Base-by-base conservation (phyloP, 2,113 vertebrate species). In the Ifrita kowaldi region DNA sequence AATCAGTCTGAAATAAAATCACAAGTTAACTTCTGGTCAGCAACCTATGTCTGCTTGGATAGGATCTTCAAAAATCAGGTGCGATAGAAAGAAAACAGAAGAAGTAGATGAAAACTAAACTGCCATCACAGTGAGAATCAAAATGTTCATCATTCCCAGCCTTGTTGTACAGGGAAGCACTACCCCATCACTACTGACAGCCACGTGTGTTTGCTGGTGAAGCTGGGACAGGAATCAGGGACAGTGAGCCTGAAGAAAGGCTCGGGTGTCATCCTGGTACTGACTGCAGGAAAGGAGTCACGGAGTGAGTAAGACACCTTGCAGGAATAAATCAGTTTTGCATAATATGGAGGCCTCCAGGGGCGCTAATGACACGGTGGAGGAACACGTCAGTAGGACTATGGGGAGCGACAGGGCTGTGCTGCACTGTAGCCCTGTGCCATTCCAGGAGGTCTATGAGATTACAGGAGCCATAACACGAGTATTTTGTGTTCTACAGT, bases 251-350 rank as follows among this genome's bases (percentile, higher is more conserved):
- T 86, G 85, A 33, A 28, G 78, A 39, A 7, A 6, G 28, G 81
- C 18, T 17, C 17, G 9, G 64, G 50, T 96, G 63, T 90, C 84
- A 76, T 41, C 82, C 63, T 53, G 16, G 46, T 49, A 44, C 77
- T 90, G 95, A 15, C 55, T 92, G 79, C 75, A 67, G 47, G 41
- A 52, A 46, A 80, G 83, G 62, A 93, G 77, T 37, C 82, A 53
- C 60, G 16, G 32, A 23, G 71, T 6, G 67, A 78, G 62, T 32
- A 86, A 95, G 73, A 80, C 84, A 44, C 24, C 84, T 73, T 32
- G 59, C 94, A 91, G 84, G 74, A 90, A n/a, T 76, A 85, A 37
- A 74, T 93, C 74, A 60, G 32, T 62, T 89, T 27, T 97, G 91
- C 57, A 67, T 87, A 17, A 12, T 37, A 41, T 70, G 50, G 91